Evolutionary conservation across 2,888 invertebrate species (phyloP).

Genomic region (Osedax frankpressi): DNA sequence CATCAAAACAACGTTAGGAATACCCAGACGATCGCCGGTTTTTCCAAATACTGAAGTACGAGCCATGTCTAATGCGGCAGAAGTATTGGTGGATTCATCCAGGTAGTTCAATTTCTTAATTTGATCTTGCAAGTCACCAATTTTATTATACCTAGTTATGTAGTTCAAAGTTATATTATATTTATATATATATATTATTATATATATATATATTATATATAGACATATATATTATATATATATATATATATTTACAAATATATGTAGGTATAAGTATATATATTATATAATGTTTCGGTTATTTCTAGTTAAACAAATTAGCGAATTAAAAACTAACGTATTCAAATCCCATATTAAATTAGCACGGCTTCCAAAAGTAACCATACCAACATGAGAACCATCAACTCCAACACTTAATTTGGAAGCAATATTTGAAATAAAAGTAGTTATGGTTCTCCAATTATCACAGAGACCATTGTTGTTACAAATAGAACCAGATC

Average conservation of each 20-base stretch:
- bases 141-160: too few species aligned
- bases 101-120: neutral
- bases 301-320: neutral
- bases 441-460: neutral
- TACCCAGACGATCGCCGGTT: slow-evolving; percentile 2
- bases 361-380: neutral
- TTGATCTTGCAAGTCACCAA: too few species aligned
- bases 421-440: neutral
- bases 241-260: too few species aligned
- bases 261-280: too few species aligned
- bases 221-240: too few species aligned
- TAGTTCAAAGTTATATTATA: too few species aligned
- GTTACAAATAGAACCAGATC: slow-evolving; percentile 3
- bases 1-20: slow-evolving; percentile 14
- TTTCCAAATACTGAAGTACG: slow-evolving; percentile 4
- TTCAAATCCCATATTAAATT: slow-evolving; percentile 1
- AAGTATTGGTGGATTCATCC: slow-evolving; percentile 11
- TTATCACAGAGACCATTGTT: slow-evolving; percentile 1
- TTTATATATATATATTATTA: too few species aligned
- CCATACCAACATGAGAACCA: slow-evolving; percentile 7
- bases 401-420: neutral
- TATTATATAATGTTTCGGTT: too few species aligned
- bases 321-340: neutral
- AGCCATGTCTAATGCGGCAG: neutral
- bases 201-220: too few species aligned